Conservation (phyloP, 1,140 invertebrate species). For the Lysiphlebus fabarum region DNA sequence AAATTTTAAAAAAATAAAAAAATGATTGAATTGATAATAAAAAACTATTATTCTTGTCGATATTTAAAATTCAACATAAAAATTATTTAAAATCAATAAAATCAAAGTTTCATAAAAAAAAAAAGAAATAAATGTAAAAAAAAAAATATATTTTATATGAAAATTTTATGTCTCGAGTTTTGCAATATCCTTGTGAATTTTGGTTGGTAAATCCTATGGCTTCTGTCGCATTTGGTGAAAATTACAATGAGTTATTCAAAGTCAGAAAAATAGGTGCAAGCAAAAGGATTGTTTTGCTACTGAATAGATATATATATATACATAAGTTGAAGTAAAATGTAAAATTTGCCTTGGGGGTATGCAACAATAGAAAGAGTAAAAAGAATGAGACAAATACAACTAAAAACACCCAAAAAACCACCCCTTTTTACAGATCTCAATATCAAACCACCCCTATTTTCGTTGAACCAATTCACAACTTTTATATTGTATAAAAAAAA, state of each 20-base stretch:
- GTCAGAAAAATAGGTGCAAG: conserved; percentile 15
- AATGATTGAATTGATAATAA: too few relatives aligned
- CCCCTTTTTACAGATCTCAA: background rate
- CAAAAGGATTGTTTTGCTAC: conserved; percentile 24
- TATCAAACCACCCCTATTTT: too few relatives aligned
- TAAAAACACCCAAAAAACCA: too few relatives aligned
- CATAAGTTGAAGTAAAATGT: conserved; percentile 4
- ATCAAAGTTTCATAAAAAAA: too few relatives aligned
- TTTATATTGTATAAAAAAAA: too few relatives aligned
- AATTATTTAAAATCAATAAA: too few relatives aligned
- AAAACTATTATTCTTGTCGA: too few relatives aligned
- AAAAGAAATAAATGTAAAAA: too few relatives aligned
- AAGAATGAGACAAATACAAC: conserved; percentile 4
- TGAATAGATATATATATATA: conserved; percentile 8
- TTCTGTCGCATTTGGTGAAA: conserved; percentile 8
- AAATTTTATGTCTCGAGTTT: background rate
- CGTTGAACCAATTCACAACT: too few relatives aligned
- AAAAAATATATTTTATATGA: too few relatives aligned
- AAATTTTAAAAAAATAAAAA: too few relatives aligned
- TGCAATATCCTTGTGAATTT: conserved; percentile 4
- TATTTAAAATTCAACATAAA: too few relatives aligned
- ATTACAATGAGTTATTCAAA: conserved; percentile 2
- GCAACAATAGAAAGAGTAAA: conserved; percentile 27
- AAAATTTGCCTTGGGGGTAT: conserved; percentile 25
- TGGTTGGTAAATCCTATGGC: conserved; percentile 3